Evolutionary conservation across 2,888 invertebrate genomes (phyloP), one percentile per base, ranked within the genome.

Genomic region (Ichneumoninae sp.): DNA sequence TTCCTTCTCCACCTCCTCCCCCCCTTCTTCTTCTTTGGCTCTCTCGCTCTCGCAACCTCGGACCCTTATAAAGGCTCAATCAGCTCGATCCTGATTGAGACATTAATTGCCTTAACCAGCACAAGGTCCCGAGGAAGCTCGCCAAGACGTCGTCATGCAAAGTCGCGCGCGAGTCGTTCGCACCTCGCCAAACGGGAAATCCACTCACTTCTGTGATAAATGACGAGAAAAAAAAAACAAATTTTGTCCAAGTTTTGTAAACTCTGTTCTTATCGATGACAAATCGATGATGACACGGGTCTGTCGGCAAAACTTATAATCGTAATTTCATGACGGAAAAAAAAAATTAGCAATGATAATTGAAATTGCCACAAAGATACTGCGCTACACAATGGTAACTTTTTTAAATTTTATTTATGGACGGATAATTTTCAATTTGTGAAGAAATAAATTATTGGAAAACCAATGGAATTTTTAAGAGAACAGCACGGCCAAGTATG

Each of bases 51-150:
- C 33, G 7, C 71, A 69, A 69, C 72, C 60, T 16, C 40, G 47
- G 62, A 88, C 90, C 92, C 91, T 93, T 91, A 92, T 91, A 92
- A 90, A 91, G 91, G 89, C 90, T 92, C 88, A 88, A 91, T 91
- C 90, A 90, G 84, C 89, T 83, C 86, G 90, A 91, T 91, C 90
- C 88, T 89, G 91, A 93, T 92, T 92, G 90, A 90, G 91, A 88
- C 90, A 90, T 92, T 91, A 92, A 92, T 92, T 91, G 92, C 90
- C 90, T 91, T 91, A 91, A 91, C 89, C 88, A 90, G 90, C 89
- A 90, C 90, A 90, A 91, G 90, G 89, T 88, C 90, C 91, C 88
- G 85, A 74, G 69, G 62, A 83, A 65, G 47, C 75, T 65, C 40
- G 33, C 65, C 19, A 6, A 40, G 30, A 47, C 62, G 30, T n/a